Base-by-base conservation (phyloP, 2,113 vertebrate species). In the Xiphorhynchus elegans region DNA sequence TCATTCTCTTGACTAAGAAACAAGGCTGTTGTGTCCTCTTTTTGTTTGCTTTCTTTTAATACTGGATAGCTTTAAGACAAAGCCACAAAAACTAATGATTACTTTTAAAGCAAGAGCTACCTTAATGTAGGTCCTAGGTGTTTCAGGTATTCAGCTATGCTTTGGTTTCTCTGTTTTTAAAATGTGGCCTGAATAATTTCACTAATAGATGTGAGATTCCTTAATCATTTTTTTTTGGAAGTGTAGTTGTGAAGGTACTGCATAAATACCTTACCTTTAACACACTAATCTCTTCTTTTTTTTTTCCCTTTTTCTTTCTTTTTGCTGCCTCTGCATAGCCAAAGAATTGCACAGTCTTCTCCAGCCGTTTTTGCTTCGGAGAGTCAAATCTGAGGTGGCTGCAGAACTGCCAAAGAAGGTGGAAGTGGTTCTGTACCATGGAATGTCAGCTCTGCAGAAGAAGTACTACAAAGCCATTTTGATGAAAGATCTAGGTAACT, bases 361-460 rank as follows among this genome's bases (percentile, higher is more conserved):
- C 90, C 98, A 98, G 97, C 99, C 99, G 0, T 99, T 99, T 97
- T 97, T 99, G 69, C 98, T 99, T 39, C 98, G 99, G n/a, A 97
- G 99, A 91, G 98, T 99, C 46, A 99, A 99, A 79, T 97, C 98
- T 2, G 98, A 99, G 67, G 99, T 99, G 60, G 98, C 98, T 11
- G 70, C 97, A 2, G 99, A 99, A 17, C 97, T 99, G 49, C 99
- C 99, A 23, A 98, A 97, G 97, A 99, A 99, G 95, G 98, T 97
- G 0, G 99, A 99, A 96, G 97, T 99, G 40, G 97, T 99, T 87
- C 89, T 99, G 12, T 99, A 99, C 95, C 99, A 99, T 6, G 98
- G 99, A 96, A 98, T 99, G 98, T 99, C 99, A 10, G 97, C 98
- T 29, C 81, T 99, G 93, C 99, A 99, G 96, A 99, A 98, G 46